Percentiles rank a stretch among this genome's conserved stretches.
Evolutionary conservation across 2,113 vertebrate genomes (phyloP).

Genomic region (Aspiorhynchus laticeps): DNA sequence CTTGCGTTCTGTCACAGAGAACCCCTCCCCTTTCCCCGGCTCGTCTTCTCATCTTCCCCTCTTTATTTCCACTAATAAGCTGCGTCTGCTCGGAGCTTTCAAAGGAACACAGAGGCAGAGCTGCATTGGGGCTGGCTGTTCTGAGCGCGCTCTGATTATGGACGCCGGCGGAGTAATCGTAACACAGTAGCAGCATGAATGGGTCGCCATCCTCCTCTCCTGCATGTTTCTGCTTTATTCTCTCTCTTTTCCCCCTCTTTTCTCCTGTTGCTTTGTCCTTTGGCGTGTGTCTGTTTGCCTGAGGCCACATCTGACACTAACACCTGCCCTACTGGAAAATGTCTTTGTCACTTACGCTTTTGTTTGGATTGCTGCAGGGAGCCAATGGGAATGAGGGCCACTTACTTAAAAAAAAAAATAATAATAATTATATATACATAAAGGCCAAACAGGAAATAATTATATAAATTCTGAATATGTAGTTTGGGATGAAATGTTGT

Average conservation of each 20-base stretch:
- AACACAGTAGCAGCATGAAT: slow-evolving; percentile 80
- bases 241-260: slow-evolving; percentile 43
- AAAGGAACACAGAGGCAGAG: slow-evolving; percentile 53
- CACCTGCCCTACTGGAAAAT: slow-evolving; percentile 84
- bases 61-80: slow-evolving; percentile 73
- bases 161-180: slow-evolving; percentile 75
- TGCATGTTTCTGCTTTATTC: slow-evolving; percentile 71
- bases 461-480: background rate
- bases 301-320: slow-evolving; percentile 82
- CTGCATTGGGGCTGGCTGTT: slow-evolving; percentile 61
- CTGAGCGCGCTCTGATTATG: slow-evolving; percentile 69
- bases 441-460: slow-evolving; percentile 23
- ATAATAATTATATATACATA: background rate
- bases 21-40: slow-evolving; percentile 55
- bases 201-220: slow-evolving; percentile 65
- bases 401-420: background rate
- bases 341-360: slow-evolving; percentile 88
- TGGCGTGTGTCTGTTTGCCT: slow-evolving; percentile 78
- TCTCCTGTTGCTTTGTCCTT: slow-evolving; percentile 57
- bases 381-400: slow-evolving; percentile 72
- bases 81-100: slow-evolving; percentile 66
- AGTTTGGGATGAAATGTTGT: background rate
- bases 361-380: slow-evolving; percentile 82
- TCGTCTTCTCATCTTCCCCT: slow-evolving; percentile 62
- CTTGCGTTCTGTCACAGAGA: slow-evolving; percentile 54